These are phyloP conservation scores for Chaetorhynchus papuensis DNA, from an alignment of 2,113 vertebrate genomes.

Conservation along the genomic window DNA sequence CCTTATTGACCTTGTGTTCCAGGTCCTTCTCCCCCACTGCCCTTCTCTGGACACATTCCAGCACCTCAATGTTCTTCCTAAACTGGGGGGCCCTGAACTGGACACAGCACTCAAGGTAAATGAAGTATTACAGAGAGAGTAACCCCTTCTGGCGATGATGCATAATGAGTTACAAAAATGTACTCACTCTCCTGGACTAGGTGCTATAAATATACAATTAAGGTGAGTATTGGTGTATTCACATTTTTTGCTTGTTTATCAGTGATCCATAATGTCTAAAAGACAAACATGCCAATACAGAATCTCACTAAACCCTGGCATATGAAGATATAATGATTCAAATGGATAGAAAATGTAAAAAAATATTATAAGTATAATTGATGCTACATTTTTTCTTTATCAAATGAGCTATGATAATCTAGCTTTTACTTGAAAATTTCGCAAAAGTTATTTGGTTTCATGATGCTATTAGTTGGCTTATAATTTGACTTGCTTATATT, in stretches of 20 bases:
- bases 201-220: not conserved
- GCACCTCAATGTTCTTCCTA: not conserved
- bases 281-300: not conserved
- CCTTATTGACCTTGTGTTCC: not conserved
- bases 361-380: not conserved
- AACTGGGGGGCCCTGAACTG: rapidly evolving
- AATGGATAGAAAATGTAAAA: not conserved
- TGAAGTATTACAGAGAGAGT: not conserved
- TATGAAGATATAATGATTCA: not conserved
- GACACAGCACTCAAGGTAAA: not conserved
- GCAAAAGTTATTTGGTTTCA: not conserved
- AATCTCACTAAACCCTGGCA: not conserved
- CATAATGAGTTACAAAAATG: not conserved
- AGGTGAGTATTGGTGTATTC: not conserved
- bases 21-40: not conserved
- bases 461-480: not conserved
- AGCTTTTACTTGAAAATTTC: not conserved
- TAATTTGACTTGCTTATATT: not conserved
- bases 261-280: not conserved
- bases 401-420: not conserved
- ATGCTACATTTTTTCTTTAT: not conserved
- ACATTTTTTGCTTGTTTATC: not conserved
- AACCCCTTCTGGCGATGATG: not conserved
- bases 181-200: not conserved
- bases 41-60: not conserved